Percentiles rank a stretch among this genome's conserved stretches.
Evolutionary conservation across 2,797 vertebrate species (phyloP).

Genomic region (Rhadinocentrus ornatus): DNA sequence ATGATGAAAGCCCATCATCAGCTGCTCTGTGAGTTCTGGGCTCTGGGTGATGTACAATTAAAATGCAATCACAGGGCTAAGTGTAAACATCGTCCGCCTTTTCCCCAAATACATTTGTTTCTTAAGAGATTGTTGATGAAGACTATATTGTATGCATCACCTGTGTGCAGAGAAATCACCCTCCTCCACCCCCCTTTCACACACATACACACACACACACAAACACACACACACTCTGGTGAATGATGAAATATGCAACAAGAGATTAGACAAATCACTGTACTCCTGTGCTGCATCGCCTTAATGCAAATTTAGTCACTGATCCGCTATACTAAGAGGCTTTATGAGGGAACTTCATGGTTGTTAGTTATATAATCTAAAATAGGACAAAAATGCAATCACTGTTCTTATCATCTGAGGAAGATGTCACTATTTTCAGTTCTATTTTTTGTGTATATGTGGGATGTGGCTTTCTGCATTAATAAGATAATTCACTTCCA

Average conservation of each 20-base stretch:
- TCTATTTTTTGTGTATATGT: slow-evolving; percentile 58
- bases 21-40: slow-evolving; percentile 61
- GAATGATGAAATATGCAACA: slow-evolving; percentile 83
- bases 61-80: slow-evolving; percentile 74
- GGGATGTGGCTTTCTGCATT: slow-evolving; percentile 57
- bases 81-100: slow-evolving; percentile 69
- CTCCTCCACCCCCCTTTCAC: slow-evolving; percentile 1
- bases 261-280: slow-evolving; percentile 86
- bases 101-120: slow-evolving; percentile 57
- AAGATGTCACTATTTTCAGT: slow-evolving; percentile 71
- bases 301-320: slow-evolving; percentile 84
- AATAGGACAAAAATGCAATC: slow-evolving; percentile 81
- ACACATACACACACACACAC: neutral
- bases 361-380: slow-evolving; percentile 86
- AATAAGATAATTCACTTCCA: slow-evolving; percentile 74
- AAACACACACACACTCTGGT: slow-evolving; percentile 18
- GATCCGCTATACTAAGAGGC: slow-evolving; percentile 86
- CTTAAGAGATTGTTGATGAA: slow-evolving; percentile 54
- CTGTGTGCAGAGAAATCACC: slow-evolving; percentile 52
- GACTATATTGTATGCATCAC: slow-evolving; percentile 58
- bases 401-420: slow-evolving; percentile 78
- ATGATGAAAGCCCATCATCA: slow-evolving; percentile 78
- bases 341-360: slow-evolving; percentile 85
- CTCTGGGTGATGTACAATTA: slow-evolving; percentile 74
- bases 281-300: slow-evolving; percentile 77